Base-by-base conservation (phyloP, 1,140 invertebrate species). In the Euura saliciscinereae region DNA sequence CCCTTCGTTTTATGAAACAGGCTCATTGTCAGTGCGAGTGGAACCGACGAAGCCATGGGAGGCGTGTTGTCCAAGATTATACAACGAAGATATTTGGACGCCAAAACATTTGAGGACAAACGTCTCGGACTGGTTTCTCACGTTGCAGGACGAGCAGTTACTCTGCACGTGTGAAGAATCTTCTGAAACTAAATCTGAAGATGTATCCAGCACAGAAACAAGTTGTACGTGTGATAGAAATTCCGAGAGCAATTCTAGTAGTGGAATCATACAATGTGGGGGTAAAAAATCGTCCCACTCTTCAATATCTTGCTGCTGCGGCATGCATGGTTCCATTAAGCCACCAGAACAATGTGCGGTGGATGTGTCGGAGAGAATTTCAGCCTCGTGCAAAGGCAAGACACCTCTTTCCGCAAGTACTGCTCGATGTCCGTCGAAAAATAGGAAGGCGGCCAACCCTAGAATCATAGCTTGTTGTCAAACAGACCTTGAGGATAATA, bases 31-130 rank as follows among this genome's bases (percentile, higher is more conserved):
- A 59, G 51, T 59, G 13, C 10, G 5, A 59, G 51, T 6, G 13
- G 51, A 59, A 6, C 51, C 51, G 10, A n/a, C 51, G 13, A 59
- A 59, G 13, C 51, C 51, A 59, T 59, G 51, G 51, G 8, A 59
- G 13, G 51, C 51, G 3, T 59, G 51, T n/a, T 59, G 51, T 6
- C 51, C 51, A 59, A 59, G 6, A 59, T 59, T 59, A 59, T 59
- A 59, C 51, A 59, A 2, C 51, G 51, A 59, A 59, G 51, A 59
- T 59, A 59, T 59, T 59, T 59, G 51, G 51, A 59, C 51, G 13
- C 51, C 51, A 4, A n/a, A 59, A n/a, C 51, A 59, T 59, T 59
- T 59, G 2, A 59, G 13, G 13, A 59, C 51, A 59, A 59, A 59
- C 51, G 51, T 59, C 51, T 11, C 13, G 6, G 13, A 59, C 13